Percentiles rank a stretch among this genome's conserved stretches.
Evolutionary conservation across 2,113 vertebrate genomes (phyloP).

Genomic region (Eira barbara): DNA sequence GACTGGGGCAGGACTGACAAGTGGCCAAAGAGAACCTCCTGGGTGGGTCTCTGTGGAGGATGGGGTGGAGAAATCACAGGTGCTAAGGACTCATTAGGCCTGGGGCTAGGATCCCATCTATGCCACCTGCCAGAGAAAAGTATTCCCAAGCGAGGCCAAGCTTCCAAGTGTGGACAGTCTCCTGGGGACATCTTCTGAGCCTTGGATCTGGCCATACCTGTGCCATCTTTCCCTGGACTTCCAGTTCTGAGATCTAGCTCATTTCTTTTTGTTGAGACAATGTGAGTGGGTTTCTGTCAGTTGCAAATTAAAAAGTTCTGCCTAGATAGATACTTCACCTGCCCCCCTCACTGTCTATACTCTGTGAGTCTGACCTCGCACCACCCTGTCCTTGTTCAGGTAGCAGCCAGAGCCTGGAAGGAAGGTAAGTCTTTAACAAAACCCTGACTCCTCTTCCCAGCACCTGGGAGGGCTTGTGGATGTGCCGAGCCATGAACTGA

Average conservation of each 20-base stretch:
- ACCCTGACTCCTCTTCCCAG: too few relatives aligned
- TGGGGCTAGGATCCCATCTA: too few relatives aligned
- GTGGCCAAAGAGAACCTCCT: not conserved
- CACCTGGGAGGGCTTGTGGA: too few relatives aligned
- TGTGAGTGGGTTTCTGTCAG: not conserved
- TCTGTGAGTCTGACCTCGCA: too few relatives aligned
- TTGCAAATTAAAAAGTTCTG: not conserved
- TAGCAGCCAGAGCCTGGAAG: too few relatives aligned
- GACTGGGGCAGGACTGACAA: not conserved
- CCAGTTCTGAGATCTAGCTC: not conserved
- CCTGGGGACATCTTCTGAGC: not conserved
- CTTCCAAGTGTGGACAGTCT: not conserved
- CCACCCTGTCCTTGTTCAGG: too few relatives aligned
- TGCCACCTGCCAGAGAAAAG: not conserved
- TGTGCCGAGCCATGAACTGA: too few relatives aligned
- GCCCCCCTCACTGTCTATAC: too few relatives aligned
- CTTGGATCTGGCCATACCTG: not conserved
- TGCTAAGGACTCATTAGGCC: not conserved
- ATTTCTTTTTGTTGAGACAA: not conserved
- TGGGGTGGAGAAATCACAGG: not conserved
- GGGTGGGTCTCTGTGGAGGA: not conserved
- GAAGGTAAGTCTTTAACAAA: too few relatives aligned
- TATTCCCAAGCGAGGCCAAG: not conserved
- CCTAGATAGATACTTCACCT: not conserved
- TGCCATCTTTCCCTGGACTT: not conserved